Base-by-base conservation (phyloP, 2,113 vertebrate genomes). In the Nesospiza acunhae region DNA sequence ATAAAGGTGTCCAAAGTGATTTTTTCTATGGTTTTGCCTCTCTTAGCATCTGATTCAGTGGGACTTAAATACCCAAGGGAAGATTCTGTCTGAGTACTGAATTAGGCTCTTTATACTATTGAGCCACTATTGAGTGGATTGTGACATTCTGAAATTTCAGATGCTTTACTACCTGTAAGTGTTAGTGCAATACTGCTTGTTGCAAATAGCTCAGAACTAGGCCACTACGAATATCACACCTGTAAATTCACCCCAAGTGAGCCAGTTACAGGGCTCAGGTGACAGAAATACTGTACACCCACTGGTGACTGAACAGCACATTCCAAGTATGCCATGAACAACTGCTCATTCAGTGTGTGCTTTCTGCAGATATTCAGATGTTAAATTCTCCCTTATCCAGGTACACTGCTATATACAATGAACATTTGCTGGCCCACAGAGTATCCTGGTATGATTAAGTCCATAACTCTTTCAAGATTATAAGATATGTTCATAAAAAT, bases 361-460 rank as follows among this genome's bases (percentile, higher is more conserved):
- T 86, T 90, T 83, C 85, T 91, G 55, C 79, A 93, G 89, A 91
- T 53, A 88, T 30, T 91, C 74, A 75, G 53, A 56, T 59, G 89
- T 58, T 83, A 91, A 87, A 89, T 83, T 94, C 82, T 74, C 58
- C 27, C 30, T 93, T 44, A 16, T 35, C 47, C 46, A 87, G 70
- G 53, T 77, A 76, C 63, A 44, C 19, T 58, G 70, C 62, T 90
- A 39, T 41, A 50, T 39, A 83, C 84, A 23, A 14, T 47, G 49
- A 95, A 73, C 58, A 67, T 47, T 87, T 59, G 39, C 47, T 52
- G 31, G 37, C 42, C 55, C 91, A 55, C 41, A 58, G 47, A 90
- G 42, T 56, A 83, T 50, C 68, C 47, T 77, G 39, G 67, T 86
- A 23, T 52, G 67, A 86, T 80, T 86, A 94, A 86, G 52, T 70